A percentile compares a stretch with the other conserved stretches of the same genome.
phyloP scores from a whole-genome alignment of 1,140 invertebrate species.

The Heliconius nattereri region DNA sequence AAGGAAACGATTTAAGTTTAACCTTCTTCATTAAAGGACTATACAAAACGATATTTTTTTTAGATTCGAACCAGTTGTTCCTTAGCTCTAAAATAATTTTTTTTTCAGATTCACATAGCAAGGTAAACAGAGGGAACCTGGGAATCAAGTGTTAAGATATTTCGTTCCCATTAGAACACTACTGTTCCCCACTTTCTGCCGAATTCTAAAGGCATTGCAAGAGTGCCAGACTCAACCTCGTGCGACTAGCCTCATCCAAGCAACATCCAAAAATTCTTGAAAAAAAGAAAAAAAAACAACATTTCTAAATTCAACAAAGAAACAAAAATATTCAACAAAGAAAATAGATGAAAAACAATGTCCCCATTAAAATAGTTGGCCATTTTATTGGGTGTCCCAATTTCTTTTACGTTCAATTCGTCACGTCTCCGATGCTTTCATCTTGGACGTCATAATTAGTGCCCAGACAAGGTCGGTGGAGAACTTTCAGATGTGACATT shows the following conservation, averaged over 20 bases:
- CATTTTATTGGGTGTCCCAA: constrained; percentile 22
- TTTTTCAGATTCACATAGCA: no score
- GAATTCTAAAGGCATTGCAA: no score
- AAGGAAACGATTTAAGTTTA: no score
- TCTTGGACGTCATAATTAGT: constrained; percentile 43
- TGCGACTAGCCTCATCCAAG: no score
- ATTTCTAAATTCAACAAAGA: background rate
- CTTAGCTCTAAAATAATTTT: no score
- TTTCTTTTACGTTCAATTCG: constrained; percentile 38
- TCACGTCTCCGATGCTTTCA: constrained; percentile 41
- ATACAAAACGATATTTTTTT: background rate
- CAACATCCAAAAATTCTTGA: background rate
- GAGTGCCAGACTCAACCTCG: no score
- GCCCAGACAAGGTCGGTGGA: constrained; percentile 16
- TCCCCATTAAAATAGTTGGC: constrained; percentile 29
- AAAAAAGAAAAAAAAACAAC: background rate
- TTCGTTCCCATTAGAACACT: no score
- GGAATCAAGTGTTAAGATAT: no score
- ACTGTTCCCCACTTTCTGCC: no score
- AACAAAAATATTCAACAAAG: background rate
- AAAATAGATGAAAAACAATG: constrained; percentile 18
- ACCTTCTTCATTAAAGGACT: no score
- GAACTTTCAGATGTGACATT: constrained; percentile 8
- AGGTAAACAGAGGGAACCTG: no score
- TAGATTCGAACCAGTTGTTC: background rate